Evolutionary conservation across 1,140 invertebrate species (phyloP).

Genomic region (Drosophila orena): DNA sequence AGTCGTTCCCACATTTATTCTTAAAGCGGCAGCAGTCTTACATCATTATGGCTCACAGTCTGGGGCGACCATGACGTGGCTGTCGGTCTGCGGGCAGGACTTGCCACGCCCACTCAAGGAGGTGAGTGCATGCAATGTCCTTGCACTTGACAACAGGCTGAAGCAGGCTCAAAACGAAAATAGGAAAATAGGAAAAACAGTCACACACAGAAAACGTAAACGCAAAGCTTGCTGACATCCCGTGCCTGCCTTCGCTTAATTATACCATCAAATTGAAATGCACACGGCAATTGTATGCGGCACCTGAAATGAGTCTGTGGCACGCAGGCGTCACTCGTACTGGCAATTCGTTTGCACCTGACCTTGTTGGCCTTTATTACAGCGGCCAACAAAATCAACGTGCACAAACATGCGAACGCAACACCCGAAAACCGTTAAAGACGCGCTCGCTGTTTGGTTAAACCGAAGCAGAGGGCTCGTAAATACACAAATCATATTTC

Average conservation of each 20-base stretch:
- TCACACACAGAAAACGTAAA: constrained; percentile 4
- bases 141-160: constrained; percentile 43
- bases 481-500: constrained; percentile 59
- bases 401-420: constrained; percentile 57
- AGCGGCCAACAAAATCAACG: constrained; percentile 59
- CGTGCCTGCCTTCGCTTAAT: constrained; percentile 49
- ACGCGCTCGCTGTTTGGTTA: constrained; percentile 33
- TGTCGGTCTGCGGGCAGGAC: constrained; percentile 16
- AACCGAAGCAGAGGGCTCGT: constrained; percentile 28
- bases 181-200: background rate
- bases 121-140: constrained; percentile 33
- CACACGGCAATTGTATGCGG: constrained; percentile 45
- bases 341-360: constrained; percentile 28
- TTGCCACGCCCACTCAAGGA: constrained; percentile 12
- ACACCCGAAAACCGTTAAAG: constrained; percentile 40
- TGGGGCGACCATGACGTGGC: constrained; percentile 17
- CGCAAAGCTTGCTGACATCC: constrained; percentile 16
- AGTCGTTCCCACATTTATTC: background rate
- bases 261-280: constrained; percentile 52
- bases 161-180: constrained; percentile 13
- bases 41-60: constrained; percentile 13
- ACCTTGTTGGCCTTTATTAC: constrained; percentile 63
- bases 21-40: background rate
- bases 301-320: constrained; percentile 48
- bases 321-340: constrained; percentile 49